Percentiles rank a stretch among this genome's conserved stretches.
Conservation (phyloP, 2,888 invertebrate genomes). For the Cepaea hortensis region DNA sequence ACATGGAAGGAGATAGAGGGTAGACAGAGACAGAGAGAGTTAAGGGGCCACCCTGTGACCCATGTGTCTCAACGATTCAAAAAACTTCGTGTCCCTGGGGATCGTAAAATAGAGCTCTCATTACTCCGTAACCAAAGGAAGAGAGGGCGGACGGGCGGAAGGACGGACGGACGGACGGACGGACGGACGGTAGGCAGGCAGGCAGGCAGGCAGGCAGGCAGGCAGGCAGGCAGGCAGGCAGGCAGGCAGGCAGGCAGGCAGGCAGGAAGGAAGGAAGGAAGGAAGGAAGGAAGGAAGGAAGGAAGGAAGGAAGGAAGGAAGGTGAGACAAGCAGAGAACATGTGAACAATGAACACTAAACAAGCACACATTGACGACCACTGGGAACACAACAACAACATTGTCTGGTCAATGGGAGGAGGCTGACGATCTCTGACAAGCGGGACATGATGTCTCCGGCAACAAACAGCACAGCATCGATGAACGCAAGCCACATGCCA, state of each 20-base stretch:
- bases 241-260: not conserved
- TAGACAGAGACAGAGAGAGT: not conserved
- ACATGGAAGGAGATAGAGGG: not conserved
- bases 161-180: too few species aligned
- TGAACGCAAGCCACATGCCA: not conserved
- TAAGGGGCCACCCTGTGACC: not conserved
- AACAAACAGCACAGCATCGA: too few species aligned
- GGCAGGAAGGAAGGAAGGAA: not conserved
- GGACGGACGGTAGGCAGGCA: not conserved
- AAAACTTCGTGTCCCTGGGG: too few species aligned
- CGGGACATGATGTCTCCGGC: not conserved
- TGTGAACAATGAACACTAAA: too few species aligned
- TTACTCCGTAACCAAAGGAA: too few species aligned
- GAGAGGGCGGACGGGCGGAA: not conserved
- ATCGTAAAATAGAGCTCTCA: too few species aligned
- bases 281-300: not conserved
- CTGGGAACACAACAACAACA: not conserved
- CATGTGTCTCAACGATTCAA: too few species aligned
- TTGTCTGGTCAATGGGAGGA: not conserved
- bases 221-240: not conserved
- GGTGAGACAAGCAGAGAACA: not conserved
- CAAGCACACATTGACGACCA: too few species aligned
- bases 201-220: not conserved
- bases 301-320: not conserved
- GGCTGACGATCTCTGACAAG: not conserved